Conservation (phyloP, 2,797 vertebrate genomes). For the Sitta carolinensis region DNA sequence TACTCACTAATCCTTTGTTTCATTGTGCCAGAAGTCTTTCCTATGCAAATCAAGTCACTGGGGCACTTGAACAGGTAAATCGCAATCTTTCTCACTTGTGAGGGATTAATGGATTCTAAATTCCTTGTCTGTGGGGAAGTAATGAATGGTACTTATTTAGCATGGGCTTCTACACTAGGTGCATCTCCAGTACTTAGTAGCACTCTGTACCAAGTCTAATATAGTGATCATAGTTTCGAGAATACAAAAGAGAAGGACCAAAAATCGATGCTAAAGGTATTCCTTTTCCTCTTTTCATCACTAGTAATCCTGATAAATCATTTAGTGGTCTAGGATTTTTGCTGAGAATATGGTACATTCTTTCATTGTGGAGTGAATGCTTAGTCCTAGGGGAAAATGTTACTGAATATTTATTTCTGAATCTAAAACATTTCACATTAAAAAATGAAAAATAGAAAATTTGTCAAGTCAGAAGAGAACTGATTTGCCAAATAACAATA, state of each 20-base stretch:
- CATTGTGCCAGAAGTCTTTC: slow-evolving; percentile 65
- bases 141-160: slow-evolving; percentile 65
- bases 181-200: neutral
- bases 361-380: neutral
- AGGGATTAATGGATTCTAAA: slow-evolving; percentile 68
- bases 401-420: neutral
- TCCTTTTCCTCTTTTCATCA: neutral
- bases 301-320: neutral
- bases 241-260: neutral
- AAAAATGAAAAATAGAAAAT: neutral
- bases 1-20: slow-evolving; percentile 71
- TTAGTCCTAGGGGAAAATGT: neutral
- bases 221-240: neutral
- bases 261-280: neutral
- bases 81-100: slow-evolving; percentile 66
- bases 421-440: neutral
- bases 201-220: neutral
- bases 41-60: slow-evolving; percentile 74
- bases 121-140: slow-evolving; percentile 64
- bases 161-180: neutral
- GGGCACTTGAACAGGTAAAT: slow-evolving; percentile 77
- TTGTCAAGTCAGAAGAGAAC: neutral
- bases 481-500: neutral
- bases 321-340: neutral
- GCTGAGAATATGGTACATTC: neutral